Percentiles rank a stretch among this genome's conserved stretches.
Evolutionary conservation across 2,113 vertebrate genomes (phyloP).

Genomic region (Gymnocephalus cernua): DNA sequence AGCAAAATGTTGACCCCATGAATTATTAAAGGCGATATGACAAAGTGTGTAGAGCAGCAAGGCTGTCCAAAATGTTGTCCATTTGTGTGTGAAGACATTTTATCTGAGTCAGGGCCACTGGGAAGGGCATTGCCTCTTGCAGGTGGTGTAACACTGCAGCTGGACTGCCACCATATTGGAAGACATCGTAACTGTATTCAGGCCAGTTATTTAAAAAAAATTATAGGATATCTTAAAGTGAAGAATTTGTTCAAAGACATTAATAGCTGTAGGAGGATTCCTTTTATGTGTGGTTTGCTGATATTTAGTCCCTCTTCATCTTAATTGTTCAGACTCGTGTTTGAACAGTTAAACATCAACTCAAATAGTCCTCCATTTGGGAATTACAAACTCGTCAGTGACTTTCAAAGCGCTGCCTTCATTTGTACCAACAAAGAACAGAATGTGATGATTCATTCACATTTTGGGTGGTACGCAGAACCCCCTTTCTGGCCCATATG

Average conservation of each 20-base stretch:
- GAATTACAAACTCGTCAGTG: constrained; percentile 58
- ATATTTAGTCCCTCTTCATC: constrained; percentile 52
- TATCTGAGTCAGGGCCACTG: background rate
- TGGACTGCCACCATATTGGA: background rate
- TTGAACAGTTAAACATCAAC: constrained; percentile 59
- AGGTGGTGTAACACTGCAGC: background rate
- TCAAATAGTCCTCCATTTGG: constrained; percentile 59
- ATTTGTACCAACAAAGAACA: constrained; percentile 65
- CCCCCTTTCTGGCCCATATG: constrained; percentile 49
- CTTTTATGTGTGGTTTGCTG: constrained; percentile 43
- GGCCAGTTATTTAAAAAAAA: constrained; percentile 3
- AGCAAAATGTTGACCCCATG: constrained; percentile 66
- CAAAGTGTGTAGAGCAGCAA: constrained; percentile 17
- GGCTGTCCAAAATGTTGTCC: background rate
- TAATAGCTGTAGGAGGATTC: constrained; percentile 35
- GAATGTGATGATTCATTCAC: constrained; percentile 65
- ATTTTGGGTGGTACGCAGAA: constrained; percentile 47
- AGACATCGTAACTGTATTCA: background rate
- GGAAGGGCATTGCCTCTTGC: background rate
- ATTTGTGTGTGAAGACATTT: constrained; percentile 16
- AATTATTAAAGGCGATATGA: constrained; percentile 49
- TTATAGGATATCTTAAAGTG: background rate
- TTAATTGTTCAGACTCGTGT: constrained; percentile 43
- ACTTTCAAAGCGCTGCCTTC: constrained; percentile 57
- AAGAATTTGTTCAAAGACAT: constrained; percentile 31